Conservation (phyloP, 2,113 vertebrate species). For the Anarrhichthys ocellatus region DNA sequence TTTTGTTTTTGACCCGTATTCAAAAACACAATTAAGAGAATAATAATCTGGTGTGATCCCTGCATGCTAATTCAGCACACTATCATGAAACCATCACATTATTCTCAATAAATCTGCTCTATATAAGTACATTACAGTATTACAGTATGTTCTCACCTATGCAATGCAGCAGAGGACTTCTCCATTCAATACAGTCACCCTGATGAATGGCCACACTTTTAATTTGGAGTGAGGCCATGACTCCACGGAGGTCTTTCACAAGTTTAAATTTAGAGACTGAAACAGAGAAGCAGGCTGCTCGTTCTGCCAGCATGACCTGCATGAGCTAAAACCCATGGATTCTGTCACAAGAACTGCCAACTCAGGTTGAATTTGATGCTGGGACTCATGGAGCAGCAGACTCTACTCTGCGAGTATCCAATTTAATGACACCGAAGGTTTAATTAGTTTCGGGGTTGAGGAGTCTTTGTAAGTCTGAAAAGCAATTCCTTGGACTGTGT, state of each 20-base stretch:
- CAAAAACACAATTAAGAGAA: neutral
- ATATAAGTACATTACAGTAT: neutral
- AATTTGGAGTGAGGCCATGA: neutral
- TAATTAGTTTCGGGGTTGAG: slow-evolving; percentile 15
- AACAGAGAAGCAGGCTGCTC: slow-evolving; percentile 2
- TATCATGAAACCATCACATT: neutral
- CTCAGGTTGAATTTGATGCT: neutral
- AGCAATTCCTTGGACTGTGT: neutral
- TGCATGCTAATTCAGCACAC: neutral
- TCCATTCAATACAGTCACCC: neutral
- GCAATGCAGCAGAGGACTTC: slow-evolving; percentile 1
- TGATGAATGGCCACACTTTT: neutral
- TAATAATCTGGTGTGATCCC: neutral
- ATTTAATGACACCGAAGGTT: slow-evolving; percentile 1
- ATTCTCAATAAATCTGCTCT: neutral
- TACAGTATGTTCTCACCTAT: neutral
- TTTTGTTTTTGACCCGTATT: neutral
- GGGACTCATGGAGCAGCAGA: neutral
- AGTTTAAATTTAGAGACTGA: slow-evolving; percentile 6
- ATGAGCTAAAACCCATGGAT: neutral
- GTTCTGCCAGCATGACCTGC: neutral
- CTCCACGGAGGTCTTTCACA: neutral
- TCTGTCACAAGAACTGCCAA: neutral
- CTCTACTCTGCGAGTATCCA: neutral
- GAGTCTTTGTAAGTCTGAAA: slow-evolving; percentile 9